Percentiles rank a stretch among this genome's conserved stretches.
phyloP scores from a whole-genome alignment of 2,888 invertebrate genomes.

The Melanotus villosus region DNA sequence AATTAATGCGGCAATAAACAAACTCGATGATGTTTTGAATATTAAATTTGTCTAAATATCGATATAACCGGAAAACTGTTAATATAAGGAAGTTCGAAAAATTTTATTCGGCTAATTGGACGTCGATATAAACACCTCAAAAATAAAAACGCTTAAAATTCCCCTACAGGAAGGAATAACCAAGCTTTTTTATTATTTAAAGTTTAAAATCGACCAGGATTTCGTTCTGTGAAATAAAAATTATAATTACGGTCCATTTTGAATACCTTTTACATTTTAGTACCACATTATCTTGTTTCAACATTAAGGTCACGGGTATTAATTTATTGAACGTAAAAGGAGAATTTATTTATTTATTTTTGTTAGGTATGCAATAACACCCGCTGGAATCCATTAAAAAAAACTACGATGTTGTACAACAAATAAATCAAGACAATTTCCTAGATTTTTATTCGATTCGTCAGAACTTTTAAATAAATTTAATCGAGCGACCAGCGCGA shows the following conservation, averaged over 20 bases:
- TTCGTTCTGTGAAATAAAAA: background rate
- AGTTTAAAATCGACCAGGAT: background rate
- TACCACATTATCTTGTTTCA: conserved; percentile 11
- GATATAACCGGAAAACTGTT: conserved; percentile 20
- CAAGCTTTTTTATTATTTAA: too few species aligned
- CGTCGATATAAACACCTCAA: background rate
- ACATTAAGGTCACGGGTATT: conserved; percentile 19
- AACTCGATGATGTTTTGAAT: conserved; percentile 43
- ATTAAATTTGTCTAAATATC: conserved; percentile 43
- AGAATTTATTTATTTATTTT: conserved; percentile 4
- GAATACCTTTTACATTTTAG: conserved; percentile 14
- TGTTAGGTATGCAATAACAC: conserved; percentile 5
- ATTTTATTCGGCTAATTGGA: conserved; percentile 20
- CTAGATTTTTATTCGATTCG: conserved; percentile 10
- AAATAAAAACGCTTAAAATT: conserved; percentile 25
- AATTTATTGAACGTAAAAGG: conserved; percentile 4
- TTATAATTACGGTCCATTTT: conserved; percentile 8
- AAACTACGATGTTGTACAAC: background rate
- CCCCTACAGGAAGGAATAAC: background rate
- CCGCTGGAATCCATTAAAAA: conserved; percentile 23
- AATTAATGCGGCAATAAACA: conserved; percentile 43
- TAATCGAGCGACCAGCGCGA: background rate
- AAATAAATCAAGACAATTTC: conserved; percentile 11
- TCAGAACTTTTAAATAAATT: conserved; percentile 16
- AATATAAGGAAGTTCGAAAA: conserved; percentile 1